Conservation (phyloP, 1,140 invertebrate genomes). For the Cryptotermes secundus region DNA sequence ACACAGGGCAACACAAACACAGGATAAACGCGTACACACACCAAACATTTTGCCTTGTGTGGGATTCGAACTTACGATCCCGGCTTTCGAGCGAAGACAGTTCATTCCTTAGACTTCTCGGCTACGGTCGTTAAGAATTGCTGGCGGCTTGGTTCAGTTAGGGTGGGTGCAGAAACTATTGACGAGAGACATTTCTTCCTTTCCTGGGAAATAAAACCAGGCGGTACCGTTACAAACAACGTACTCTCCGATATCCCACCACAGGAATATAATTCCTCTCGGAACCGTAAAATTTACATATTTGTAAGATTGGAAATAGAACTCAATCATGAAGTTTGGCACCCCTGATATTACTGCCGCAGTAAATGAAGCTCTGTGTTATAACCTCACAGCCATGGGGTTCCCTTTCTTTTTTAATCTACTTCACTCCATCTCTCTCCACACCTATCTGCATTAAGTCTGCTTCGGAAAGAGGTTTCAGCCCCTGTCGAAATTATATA, state of each 20-base stretch:
- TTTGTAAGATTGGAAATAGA: background rate
- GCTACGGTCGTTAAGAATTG: no score
- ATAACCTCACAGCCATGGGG: background rate
- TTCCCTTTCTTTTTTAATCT: background rate
- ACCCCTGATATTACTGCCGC: background rate
- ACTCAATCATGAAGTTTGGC: background rate
- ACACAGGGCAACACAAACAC: no score
- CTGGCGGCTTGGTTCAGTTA: no score
- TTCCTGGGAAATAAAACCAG: background rate
- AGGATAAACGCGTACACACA: no score
- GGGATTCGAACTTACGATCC: no score
- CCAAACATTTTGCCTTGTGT: no score
- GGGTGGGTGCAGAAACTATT: background rate
- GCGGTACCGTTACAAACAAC: no score
- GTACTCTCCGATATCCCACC: background rate
- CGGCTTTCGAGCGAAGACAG: no score
- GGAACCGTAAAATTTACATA: background rate
- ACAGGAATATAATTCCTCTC: background rate
- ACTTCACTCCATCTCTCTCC: background rate
- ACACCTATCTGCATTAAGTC: background rate
- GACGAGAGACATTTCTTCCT: background rate
- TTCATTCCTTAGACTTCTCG: no score
- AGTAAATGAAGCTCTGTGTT: background rate
- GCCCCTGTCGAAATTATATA: background rate
- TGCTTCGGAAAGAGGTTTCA: background rate